Percentiles rank a stretch among this genome's conserved stretches.
These are phyloP conservation scores for Zosterops japonicus DNA, from an alignment of 2,113 vertebrate genomes.

Conservation along the genomic window DNA sequence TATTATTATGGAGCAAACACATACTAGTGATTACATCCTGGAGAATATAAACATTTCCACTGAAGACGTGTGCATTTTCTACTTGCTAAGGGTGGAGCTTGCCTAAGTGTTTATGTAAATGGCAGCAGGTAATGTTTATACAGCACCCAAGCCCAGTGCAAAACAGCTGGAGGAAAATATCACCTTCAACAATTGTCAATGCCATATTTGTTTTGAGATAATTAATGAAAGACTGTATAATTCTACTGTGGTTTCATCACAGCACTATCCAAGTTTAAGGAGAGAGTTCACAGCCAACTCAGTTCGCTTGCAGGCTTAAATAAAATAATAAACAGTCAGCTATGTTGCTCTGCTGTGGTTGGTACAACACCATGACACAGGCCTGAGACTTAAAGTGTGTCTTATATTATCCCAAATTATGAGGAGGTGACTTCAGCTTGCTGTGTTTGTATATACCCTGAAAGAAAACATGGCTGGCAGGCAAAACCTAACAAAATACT, in stretches of 20 bases:
- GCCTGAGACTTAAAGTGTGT: not conserved
- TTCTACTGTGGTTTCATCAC: not conserved
- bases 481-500: not conserved
- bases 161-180: constrained; percentile 2
- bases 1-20: not conserved
- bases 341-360: not conserved
- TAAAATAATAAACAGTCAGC: not conserved
- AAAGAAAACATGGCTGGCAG: not conserved
- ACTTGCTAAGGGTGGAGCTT: not conserved
- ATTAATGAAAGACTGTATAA: not conserved
- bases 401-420: not conserved
- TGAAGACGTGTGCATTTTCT: not conserved
- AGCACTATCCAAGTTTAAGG: not conserved
- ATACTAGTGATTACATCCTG: not conserved
- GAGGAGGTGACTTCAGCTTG: not conserved
- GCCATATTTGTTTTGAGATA: not conserved
- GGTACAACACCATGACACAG: not conserved
- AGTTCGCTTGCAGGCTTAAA: not conserved
- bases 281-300: not conserved
- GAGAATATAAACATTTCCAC: not conserved
- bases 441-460: not conserved
- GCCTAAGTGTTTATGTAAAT: not conserved
- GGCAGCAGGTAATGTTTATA: constrained; percentile 15
- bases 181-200: not conserved
- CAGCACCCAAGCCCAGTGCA: not conserved